Evolutionary conservation across 53 echinoderm and acorn worm genomes (phyloP).

Genomic region (Patiria pectinifera): DNA sequence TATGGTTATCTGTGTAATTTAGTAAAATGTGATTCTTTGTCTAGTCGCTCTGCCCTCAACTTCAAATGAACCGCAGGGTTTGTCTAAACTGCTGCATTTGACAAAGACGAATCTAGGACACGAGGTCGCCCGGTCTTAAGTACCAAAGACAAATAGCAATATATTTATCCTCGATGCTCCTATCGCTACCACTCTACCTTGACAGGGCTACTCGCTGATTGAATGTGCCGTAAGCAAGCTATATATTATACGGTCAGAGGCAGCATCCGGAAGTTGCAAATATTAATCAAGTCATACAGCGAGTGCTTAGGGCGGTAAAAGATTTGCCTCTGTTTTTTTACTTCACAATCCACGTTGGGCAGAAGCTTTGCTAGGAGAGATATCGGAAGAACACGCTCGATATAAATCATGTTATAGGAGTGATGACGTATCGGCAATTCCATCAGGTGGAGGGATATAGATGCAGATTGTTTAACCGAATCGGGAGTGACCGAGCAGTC

Average conservation of each 20-base stretch:
- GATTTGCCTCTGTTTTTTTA: background rate
- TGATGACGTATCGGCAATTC: conserved; percentile 46
- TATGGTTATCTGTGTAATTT: background rate
- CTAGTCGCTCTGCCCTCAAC: background rate
- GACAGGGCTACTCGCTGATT: conserved; percentile 36
- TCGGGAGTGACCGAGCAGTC: background rate
- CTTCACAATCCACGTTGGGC: background rate
- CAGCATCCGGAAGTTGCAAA: conserved; percentile 45
- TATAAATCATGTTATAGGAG: background rate
- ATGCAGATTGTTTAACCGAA: background rate
- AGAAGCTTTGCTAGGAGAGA: background rate
- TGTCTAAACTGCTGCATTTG: background rate
- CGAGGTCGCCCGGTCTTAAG: background rate
- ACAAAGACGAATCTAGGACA: conserved; percentile 45
- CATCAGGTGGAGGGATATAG: conserved; percentile 8
- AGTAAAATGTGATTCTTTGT: background rate
- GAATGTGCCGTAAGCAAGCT: conserved; percentile 53
- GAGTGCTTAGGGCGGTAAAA: conserved; percentile 5
- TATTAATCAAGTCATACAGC: conserved; percentile 51
- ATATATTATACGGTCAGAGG: conserved; percentile 43
- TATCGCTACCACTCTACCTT: conserved; percentile 29
- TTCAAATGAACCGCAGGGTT: background rate
- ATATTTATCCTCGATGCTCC: conserved; percentile 21
- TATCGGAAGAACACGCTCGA: background rate
- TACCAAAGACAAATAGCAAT: conserved; percentile 48